A percentile compares a stretch with the other conserved stretches of the same genome.
These are phyloP conservation scores for Limnephilus auricula DNA, from an alignment of 2,888 invertebrate species.

Conservation along the genomic window DNA sequence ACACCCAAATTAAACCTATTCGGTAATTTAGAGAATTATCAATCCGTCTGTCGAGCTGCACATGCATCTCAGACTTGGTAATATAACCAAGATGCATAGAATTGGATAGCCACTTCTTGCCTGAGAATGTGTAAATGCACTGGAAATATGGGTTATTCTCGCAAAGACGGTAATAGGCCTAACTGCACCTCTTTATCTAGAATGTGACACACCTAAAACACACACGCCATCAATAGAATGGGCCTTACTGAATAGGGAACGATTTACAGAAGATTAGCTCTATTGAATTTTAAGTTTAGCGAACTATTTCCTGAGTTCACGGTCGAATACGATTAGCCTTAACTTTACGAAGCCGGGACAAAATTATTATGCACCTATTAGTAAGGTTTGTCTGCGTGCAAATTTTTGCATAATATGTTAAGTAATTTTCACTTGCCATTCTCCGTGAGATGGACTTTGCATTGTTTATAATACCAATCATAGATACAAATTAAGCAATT, in stretches of 20 bases:
- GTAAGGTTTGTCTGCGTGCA: not conserved
- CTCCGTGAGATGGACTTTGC: not conserved
- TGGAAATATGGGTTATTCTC: not conserved
- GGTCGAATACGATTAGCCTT: not conserved
- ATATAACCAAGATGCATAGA: not conserved
- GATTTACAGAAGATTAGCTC: not conserved
- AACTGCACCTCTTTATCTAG: not conserved
- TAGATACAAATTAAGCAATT: not conserved
- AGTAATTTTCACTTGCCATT: not conserved
- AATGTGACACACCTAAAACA: not conserved
- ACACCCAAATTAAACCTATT: too few relatives aligned
- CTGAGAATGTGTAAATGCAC: not conserved
- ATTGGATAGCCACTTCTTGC: not conserved
- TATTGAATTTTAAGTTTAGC: constrained; percentile 2
- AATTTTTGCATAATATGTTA: not conserved
- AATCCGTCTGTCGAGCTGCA: not conserved
- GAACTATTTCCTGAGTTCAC: not conserved
- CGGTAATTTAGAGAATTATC: not conserved
- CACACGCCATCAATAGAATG: not conserved
- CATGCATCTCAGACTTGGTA: not conserved
- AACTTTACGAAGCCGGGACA: not conserved
- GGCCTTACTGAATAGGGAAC: not conserved
- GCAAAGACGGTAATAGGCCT: not conserved
- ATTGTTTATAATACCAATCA: not conserved
- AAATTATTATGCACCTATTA: not conserved